Evolutionary conservation across 1,140 invertebrate genomes (phyloP), one percentile per base, ranked within the genome.

Genomic region (Ericerus pela): DNA sequence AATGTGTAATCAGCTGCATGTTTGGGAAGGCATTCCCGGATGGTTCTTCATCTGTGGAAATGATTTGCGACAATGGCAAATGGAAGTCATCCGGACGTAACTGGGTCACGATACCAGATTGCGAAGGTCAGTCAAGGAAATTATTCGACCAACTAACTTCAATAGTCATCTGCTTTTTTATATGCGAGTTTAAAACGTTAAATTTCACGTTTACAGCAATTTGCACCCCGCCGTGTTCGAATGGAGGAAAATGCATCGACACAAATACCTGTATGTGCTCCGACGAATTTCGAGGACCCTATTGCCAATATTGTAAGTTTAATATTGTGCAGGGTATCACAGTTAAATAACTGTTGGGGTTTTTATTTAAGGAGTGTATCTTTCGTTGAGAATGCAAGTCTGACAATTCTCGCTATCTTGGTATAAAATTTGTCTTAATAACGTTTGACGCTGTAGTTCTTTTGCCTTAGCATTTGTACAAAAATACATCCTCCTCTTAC

Each of bases 241-340:
- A 90, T 63, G 84, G 80, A 6, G 87, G 86, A 0, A 74, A 75
- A 38, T 91, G 87, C 68, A 68, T 88, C 0, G 75, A 79, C 1
- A 73, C 77, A 10, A 82, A 88, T 66, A 70, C 76, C 1, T 91
- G 87, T 55, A 77, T 85, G 59, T 91, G 87, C 63, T 75, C 82
- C 0, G 70, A 77, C 51, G 76, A 80, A 12, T 86, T 75, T 62
- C 73, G 79, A 51, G 85, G 85, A 3, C 72, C 77, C 1, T 77
- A 79, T 58, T 88, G 85, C 62, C 83, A 88, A 71, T 85, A 83
- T 62, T 70, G 84, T 86, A 70, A 79, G 78, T 71, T 58, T 55
- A 43, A 43, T 26, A 47, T 12, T 54, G n/a, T n/a, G n/a, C n/a
- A n/a, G n/a, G n/a, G n/a, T n/a, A n/a, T n/a, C n/a, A n/a, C n/a